phyloP scores from a whole-genome alignment of 2,888 invertebrate species.

The Autographa gamma region DNA sequence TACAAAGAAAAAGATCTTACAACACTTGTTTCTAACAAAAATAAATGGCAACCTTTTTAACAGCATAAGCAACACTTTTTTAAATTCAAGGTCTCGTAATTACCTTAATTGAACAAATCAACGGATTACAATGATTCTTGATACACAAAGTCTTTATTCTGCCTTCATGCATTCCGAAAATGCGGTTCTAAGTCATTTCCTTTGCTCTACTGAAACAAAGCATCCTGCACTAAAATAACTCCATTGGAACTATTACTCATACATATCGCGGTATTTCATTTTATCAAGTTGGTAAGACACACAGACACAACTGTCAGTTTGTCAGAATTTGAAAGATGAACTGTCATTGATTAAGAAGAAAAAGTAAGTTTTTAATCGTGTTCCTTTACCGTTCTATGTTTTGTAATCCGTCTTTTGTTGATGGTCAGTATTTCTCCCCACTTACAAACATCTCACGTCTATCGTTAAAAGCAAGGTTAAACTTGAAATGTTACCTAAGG shows the following conservation, averaged over 20 bases:
- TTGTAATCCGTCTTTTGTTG: neutral
- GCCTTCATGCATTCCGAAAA: slow-evolving; percentile 49
- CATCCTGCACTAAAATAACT: slow-evolving; percentile 56
- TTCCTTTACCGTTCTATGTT: neutral
- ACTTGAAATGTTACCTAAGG: slow-evolving; percentile 20
- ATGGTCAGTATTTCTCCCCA: neutral
- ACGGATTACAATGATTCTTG: slow-evolving; percentile 24
- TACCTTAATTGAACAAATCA: slow-evolving; percentile 39
- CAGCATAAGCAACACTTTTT: slow-evolving; percentile 10
- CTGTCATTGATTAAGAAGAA: neutral
- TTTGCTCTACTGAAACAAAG: slow-evolving; percentile 49
- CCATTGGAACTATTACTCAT: slow-evolving; percentile 37
- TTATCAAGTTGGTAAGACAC: slow-evolving; percentile 2
- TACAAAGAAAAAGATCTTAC: slow-evolving; percentile 5
- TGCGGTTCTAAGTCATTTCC: slow-evolving; percentile 45
- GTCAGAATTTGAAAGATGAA: neutral
- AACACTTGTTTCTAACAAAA: slow-evolving; percentile 9
- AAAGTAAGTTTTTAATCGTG: neutral
- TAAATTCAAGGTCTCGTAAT: slow-evolving; percentile 39
- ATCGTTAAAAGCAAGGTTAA: slow-evolving; percentile 22
- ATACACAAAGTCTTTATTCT: slow-evolving; percentile 34
- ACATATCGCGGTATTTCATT: slow-evolving; percentile 15
- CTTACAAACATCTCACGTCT: neutral
- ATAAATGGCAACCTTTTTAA: slow-evolving; percentile 18
- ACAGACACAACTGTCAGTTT: neutral